A percentile compares a stretch with the other conserved stretches of the same genome.
These are phyloP conservation scores for Lysiphlebus fabarum DNA, from an alignment of 1,140 invertebrate genomes.

Conservation along the genomic window DNA sequence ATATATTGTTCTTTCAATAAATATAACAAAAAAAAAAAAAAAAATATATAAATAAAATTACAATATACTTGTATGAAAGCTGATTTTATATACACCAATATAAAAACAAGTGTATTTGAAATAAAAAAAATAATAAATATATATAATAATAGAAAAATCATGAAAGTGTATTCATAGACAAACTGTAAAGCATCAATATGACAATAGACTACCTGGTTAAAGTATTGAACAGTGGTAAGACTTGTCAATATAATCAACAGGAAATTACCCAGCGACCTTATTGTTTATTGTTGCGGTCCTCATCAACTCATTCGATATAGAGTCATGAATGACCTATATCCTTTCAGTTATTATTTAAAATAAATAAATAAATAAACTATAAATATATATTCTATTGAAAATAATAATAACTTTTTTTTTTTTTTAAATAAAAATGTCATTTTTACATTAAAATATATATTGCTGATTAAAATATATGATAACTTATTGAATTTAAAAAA, in stretches of 20 bases:
- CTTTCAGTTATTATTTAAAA: background rate
- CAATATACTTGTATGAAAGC: background rate
- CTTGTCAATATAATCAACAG: slow-evolving; percentile 24
- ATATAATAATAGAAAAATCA: background rate
- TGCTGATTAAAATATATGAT: too few species aligned
- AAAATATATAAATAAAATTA: background rate
- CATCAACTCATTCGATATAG: slow-evolving; percentile 16
- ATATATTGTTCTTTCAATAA: background rate
- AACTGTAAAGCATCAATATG: slow-evolving; percentile 4
- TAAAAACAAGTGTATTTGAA: background rate
- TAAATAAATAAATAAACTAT: slow-evolving; percentile 2
- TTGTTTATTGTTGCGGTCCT: slow-evolving; percentile 31
- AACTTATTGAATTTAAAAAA: too few species aligned
- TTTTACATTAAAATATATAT: background rate
- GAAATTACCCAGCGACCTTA: slow-evolving; percentile 32
- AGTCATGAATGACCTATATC: slow-evolving; percentile 21
- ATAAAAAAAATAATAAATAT: slow-evolving; percentile 3
- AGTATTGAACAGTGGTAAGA: slow-evolving; percentile 13
- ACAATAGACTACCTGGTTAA: slow-evolving; percentile 10
- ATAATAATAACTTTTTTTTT: background rate
- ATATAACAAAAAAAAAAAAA: too few species aligned
- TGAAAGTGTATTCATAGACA: background rate
- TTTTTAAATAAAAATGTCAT: background rate
- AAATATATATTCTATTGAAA: background rate
- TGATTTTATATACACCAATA: slow-evolving; percentile 3